Evolutionary conservation across 2,888 invertebrate genomes (phyloP), one percentile per base, ranked within the genome.

Genomic region (Pterostichus madidus): DNA sequence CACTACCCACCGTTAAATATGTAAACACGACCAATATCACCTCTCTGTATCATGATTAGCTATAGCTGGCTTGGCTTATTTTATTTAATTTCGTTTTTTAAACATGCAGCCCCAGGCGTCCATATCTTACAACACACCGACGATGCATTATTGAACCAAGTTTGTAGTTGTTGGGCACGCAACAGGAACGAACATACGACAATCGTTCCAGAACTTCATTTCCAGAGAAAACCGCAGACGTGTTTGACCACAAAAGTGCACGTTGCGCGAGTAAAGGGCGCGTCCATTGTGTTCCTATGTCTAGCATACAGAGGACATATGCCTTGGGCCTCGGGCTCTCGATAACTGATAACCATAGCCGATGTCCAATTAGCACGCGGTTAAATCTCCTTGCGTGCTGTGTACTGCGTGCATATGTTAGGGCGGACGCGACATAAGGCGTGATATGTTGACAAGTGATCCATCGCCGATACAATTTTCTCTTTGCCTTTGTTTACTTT

Each of bases 241-340:
- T 81, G 81, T 81, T 81, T 75, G 75, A 81, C 81, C 81, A 75
- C 81, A 81, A 81, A 80, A 75, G 68, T 81, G 64, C 17, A 81
- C 31, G 61, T 81, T 75, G 75, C 35, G 15, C 46, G 44, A 73
- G 81, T 59, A 46, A 81, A 81, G 81, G 75, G 81, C 81, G 75
- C 81, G 75, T 81, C 75, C 75, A 75, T 81, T 81, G 81, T 81
- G 44, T 68, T 68, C 13, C 17, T 46, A 24, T 24, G 24, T 24
- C 24, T 24, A 24, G 24, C 24, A 24, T 24, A 24, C 31, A 24
- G 59, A 15, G 35, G 59, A 39, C 46, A 75, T 75, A 49, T 71
- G 59, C 46, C 46, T 49, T 75, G 59, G 73, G 75, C 81, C 81
- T 49, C n/a, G 13, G 32, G 64, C 64, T 2, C 35, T 64, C 68